Evolutionary conservation across 2,888 invertebrate genomes (phyloP).

Genomic region (Aspidiotus destructor): DNA sequence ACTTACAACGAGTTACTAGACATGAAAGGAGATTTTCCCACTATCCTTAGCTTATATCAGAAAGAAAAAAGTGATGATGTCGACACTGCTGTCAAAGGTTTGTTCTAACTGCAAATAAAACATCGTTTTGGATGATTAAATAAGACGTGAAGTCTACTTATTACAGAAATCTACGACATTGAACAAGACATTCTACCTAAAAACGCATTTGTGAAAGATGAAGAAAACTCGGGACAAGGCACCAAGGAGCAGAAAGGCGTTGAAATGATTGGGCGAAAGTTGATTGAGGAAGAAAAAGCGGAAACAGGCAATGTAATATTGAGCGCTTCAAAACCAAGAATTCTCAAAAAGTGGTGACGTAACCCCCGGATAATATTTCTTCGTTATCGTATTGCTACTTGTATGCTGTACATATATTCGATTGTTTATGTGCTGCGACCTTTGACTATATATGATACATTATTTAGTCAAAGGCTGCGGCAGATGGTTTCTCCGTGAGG

Average conservation of each 20-base stretch:
- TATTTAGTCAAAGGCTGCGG: too few species aligned
- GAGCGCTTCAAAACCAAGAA: too few species aligned
- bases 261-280: conserved; percentile 50
- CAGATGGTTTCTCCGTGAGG: too few species aligned
- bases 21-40: conserved; percentile 75
- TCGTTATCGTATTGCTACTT: too few species aligned
- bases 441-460: too few species aligned
- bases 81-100: conserved; percentile 36
- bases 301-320: conserved; percentile 72
- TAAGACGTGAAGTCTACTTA: background rate
- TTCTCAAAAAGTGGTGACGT: too few species aligned
- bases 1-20: conserved; percentile 79
- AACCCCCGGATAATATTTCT: too few species aligned
- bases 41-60: conserved; percentile 69
- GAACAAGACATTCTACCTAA: too few species aligned
- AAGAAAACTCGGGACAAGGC: conserved; percentile 64
- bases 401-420: too few species aligned
- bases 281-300: conserved; percentile 82
- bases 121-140: background rate
- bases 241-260: conserved; percentile 55
- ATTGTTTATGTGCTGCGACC: too few species aligned
- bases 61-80: conserved; percentile 47
- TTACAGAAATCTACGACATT: background rate
- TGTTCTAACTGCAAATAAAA: background rate
- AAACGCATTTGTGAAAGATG: conserved; percentile 43